These are phyloP conservation scores for Buathra laborator DNA, from an alignment of 2,888 invertebrate genomes.

Conservation along the genomic window DNA sequence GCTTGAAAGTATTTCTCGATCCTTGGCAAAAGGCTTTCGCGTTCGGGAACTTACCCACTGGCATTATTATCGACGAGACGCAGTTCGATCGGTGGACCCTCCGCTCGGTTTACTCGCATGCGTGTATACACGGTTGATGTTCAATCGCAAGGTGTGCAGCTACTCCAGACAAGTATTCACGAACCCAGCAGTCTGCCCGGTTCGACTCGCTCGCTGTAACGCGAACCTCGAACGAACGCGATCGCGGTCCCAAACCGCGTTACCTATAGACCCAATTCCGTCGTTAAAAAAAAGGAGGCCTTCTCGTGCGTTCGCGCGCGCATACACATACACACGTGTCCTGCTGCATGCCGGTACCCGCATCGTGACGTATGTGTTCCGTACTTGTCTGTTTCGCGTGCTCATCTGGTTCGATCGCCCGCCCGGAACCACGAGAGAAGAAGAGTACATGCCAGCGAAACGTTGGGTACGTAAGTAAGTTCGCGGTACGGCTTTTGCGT, in stretches of 20 bases:
- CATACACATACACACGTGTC: background rate
- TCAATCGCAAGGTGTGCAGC: constrained; percentile 12
- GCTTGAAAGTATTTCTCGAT: constrained; percentile 66
- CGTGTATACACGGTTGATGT: constrained; percentile 31
- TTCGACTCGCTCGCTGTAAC: constrained; percentile 48
- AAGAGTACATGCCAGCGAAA: constrained; percentile 11
- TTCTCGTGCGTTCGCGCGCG: constrained; percentile 1
- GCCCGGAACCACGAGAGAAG: background rate
- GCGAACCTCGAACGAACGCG: constrained; percentile 60
- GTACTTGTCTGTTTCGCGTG: constrained; percentile 21
- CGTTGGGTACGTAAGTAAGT: background rate
- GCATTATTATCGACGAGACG: constrained; percentile 63
- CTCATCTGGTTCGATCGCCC: background rate
- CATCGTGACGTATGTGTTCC: constrained; percentile 9
- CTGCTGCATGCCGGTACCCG: constrained; percentile 12
- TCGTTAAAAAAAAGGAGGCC: constrained; percentile 70
- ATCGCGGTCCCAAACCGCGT: constrained; percentile 62
- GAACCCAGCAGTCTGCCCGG: constrained; percentile 36
- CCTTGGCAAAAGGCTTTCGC: constrained; percentile 10
- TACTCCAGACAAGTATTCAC: constrained; percentile 1
- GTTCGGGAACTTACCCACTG: constrained; percentile 58
- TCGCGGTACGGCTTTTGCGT: background rate
- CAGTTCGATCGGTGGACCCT: constrained; percentile 28
- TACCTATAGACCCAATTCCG: constrained; percentile 76
- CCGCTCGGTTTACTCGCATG: constrained; percentile 25